A percentile compares a stretch with the other conserved stretches of the same genome.
Conservation (phyloP, 1,140 invertebrate genomes). For the Drepana arcuata region DNA sequence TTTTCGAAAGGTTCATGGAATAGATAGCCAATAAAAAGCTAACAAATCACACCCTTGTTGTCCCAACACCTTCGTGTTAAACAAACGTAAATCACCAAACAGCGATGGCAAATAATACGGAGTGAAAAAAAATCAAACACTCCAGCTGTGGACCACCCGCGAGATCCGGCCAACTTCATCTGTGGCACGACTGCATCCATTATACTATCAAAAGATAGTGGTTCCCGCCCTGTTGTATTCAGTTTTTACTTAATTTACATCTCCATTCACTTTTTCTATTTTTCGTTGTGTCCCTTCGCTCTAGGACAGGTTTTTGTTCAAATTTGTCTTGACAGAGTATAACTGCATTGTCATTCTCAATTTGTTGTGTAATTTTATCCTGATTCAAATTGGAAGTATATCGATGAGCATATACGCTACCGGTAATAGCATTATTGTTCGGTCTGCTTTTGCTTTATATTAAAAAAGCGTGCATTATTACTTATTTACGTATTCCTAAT, state of each 20-base stretch:
- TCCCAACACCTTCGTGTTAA: constrained; percentile 51
- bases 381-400: constrained; percentile 39
- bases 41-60: constrained; percentile 47
- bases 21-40: constrained; percentile 45
- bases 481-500: too few species aligned
- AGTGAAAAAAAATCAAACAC: constrained; percentile 54
- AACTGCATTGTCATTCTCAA: constrained; percentile 13
- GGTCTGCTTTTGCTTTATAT: too few species aligned
- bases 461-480: too few species aligned
- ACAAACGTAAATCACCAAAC: constrained; percentile 50
- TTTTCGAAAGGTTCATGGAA: constrained; percentile 24
- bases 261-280: constrained; percentile 29
- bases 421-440: constrained; percentile 22
- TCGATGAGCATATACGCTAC: constrained; percentile 44
- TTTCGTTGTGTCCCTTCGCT: constrained; percentile 18
- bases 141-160: constrained; percentile 52
- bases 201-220: constrained; percentile 51
- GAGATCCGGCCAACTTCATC: constrained; percentile 24
- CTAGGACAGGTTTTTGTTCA: constrained; percentile 18
- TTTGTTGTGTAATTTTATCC: constrained; percentile 20
- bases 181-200: constrained; percentile 42
- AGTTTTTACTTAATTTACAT: constrained; percentile 62
- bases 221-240: constrained; percentile 48
- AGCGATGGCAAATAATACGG: constrained; percentile 48
- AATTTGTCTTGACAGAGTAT: constrained; percentile 15